phyloP scores from a whole-genome alignment of 2,113 vertebrate species.

The Terrapene triunguis region DNA sequence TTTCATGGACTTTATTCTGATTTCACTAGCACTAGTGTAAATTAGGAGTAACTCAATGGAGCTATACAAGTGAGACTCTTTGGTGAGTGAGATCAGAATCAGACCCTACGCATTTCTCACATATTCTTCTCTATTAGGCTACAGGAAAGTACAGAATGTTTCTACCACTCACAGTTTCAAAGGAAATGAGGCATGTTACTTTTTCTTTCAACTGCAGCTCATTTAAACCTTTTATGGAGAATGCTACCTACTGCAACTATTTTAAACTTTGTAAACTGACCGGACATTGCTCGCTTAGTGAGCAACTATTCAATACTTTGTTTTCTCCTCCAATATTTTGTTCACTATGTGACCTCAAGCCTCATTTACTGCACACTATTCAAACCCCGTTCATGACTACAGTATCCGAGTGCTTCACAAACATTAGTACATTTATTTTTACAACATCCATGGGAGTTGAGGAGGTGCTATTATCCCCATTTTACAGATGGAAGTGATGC shows the following conservation, averaged over 20 bases:
- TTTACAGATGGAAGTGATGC: not conserved
- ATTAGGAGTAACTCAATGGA: not conserved
- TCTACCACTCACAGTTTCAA: not conserved
- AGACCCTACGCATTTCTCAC: not conserved
- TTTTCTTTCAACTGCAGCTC: not conserved
- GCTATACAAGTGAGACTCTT: not conserved
- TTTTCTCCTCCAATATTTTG: not conserved
- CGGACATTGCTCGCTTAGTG: not conserved
- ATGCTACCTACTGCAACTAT: not conserved
- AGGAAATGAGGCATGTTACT: not conserved
- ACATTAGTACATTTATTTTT: not conserved
- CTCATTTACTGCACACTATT: not conserved
- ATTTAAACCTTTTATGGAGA: not conserved
- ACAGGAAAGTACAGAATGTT: not conserved
- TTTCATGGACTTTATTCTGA: not conserved
- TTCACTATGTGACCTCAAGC: not conserved
- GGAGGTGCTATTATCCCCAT: not conserved
- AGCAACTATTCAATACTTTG: not conserved
- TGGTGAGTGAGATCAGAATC: not conserved
- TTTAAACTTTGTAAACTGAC: not conserved
- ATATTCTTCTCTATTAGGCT: not conserved
- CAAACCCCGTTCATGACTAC: not conserved
- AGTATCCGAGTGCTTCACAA: not conserved
- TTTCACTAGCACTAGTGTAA: not conserved
- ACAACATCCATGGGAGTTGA: not conserved